Conservation (phyloP, 2,888 invertebrate genomes). For the Sussaba pulchella region DNA sequence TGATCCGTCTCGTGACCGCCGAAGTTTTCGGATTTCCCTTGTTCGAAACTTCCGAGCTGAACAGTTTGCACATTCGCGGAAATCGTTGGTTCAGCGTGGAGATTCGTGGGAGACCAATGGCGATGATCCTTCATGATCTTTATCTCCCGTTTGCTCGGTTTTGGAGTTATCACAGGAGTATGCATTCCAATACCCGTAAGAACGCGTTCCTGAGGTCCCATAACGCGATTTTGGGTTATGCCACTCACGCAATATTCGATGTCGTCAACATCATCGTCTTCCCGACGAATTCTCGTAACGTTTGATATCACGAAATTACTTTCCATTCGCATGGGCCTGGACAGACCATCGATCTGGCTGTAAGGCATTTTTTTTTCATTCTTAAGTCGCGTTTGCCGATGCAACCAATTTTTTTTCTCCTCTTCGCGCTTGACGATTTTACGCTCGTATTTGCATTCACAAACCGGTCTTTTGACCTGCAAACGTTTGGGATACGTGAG, state of each 20-base stretch:
- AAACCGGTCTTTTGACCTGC: slow-evolving; percentile 75
- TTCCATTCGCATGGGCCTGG: slow-evolving; percentile 71
- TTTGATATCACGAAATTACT: slow-evolving; percentile 74
- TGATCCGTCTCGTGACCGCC: slow-evolving; percentile 1
- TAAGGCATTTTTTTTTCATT: slow-evolving; percentile 71
- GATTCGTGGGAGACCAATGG: slow-evolving; percentile 72
- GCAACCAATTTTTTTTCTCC: slow-evolving; percentile 70
- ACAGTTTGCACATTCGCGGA: neutral
- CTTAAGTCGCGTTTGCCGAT: slow-evolving; percentile 72
- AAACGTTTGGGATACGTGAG: slow-evolving; percentile 59
- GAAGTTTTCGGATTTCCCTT: slow-evolving; percentile 10
- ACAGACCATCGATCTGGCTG: slow-evolving; percentile 67
- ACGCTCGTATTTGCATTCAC: slow-evolving; percentile 79
- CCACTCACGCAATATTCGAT: slow-evolving; percentile 73
- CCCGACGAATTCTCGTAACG: slow-evolving; percentile 68
- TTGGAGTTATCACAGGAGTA: slow-evolving; percentile 75
- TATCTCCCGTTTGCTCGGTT: slow-evolving; percentile 69
- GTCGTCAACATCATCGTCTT: slow-evolving; percentile 66
- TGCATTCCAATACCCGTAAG: slow-evolving; percentile 73
- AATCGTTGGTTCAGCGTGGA: slow-evolving; percentile 38
- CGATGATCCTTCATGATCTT: slow-evolving; percentile 67
- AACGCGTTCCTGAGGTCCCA: slow-evolving; percentile 67
- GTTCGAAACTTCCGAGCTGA: neutral
- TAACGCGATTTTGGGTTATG: slow-evolving; percentile 69
- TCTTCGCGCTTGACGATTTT: slow-evolving; percentile 76